Conservation (phyloP, 2,888 invertebrate species). For the Deilephila elpenor region DNA sequence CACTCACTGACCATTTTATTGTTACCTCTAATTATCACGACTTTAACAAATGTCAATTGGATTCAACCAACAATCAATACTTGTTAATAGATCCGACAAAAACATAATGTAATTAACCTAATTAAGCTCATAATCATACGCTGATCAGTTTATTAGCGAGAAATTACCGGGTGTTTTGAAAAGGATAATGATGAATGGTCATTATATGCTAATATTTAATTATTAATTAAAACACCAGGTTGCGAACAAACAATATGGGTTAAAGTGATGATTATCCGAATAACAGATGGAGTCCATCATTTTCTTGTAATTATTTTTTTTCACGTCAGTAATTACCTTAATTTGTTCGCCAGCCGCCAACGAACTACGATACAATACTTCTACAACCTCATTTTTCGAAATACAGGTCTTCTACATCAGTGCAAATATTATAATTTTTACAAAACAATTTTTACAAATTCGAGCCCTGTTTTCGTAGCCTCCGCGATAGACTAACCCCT, state of each 20-base stretch:
- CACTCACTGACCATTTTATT: conserved; percentile 12
- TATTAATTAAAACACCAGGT: neutral
- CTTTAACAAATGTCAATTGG: conserved; percentile 13
- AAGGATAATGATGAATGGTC: neutral
- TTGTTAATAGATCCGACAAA: neutral
- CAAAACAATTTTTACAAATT: too few relatives aligned
- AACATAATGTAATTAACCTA: conserved; percentile 19
- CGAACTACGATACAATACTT: too few relatives aligned
- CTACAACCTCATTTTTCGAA: too few relatives aligned
- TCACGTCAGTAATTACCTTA: too few relatives aligned
- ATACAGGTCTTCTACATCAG: too few relatives aligned
- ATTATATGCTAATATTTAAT: conserved; percentile 1
- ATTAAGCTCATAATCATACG: conserved; percentile 11
- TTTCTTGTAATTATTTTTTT: neutral
- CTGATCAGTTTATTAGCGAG: neutral
- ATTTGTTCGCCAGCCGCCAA: too few relatives aligned
- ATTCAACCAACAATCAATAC: neutral
- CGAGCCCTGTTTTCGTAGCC: too few relatives aligned
- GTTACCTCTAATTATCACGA: neutral
- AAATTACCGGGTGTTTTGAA: neutral
- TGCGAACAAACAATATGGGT: neutral
- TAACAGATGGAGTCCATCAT: neutral
- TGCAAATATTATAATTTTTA: too few relatives aligned
- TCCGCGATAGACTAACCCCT: too few relatives aligned
- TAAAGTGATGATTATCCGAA: neutral